phyloP scores from a whole-genome alignment of 1,140 invertebrate species.

The Brachionus asplanchnoidis region DNA sequence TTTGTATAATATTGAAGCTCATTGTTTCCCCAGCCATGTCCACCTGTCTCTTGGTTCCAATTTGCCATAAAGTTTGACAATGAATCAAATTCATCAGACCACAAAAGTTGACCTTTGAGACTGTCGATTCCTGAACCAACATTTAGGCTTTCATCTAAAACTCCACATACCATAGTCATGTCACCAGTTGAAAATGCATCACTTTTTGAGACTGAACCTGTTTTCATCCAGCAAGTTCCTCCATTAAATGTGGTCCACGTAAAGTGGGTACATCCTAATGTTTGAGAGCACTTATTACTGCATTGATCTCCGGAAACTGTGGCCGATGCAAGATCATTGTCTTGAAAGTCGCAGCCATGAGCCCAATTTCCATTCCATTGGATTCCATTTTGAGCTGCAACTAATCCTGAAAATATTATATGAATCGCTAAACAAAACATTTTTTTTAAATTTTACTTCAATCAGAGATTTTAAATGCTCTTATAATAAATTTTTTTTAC shows the following conservation, averaged over 20 bases:
- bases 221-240: constrained; percentile 42
- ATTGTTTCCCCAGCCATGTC: constrained; percentile 42
- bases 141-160: neutral
- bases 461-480: neutral
- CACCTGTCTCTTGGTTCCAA: constrained; percentile 42
- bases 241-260: constrained; percentile 28
- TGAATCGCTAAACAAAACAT: neutral
- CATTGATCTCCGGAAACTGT: neutral
- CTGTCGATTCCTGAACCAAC: neutral
- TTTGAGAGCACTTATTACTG: neutral
- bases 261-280: constrained; percentile 42
- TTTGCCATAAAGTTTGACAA: neutral
- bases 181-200: constrained; percentile 41
- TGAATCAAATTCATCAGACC: constrained; percentile 43
- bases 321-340: neutral
- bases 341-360: neutral
- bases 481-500: neutral
- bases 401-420: neutral
- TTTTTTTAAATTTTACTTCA: neutral
- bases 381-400: neutral
- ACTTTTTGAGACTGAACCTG: neutral
- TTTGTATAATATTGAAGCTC: constrained; percentile 41
- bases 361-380: constrained; percentile 15
- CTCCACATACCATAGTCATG: constrained; percentile 38
- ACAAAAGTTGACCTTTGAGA: constrained; percentile 41